Percentiles rank a stretch among this genome's conserved stretches.
Conservation (phyloP, 2,888 invertebrate species). For the Hermodice carunculata region DNA sequence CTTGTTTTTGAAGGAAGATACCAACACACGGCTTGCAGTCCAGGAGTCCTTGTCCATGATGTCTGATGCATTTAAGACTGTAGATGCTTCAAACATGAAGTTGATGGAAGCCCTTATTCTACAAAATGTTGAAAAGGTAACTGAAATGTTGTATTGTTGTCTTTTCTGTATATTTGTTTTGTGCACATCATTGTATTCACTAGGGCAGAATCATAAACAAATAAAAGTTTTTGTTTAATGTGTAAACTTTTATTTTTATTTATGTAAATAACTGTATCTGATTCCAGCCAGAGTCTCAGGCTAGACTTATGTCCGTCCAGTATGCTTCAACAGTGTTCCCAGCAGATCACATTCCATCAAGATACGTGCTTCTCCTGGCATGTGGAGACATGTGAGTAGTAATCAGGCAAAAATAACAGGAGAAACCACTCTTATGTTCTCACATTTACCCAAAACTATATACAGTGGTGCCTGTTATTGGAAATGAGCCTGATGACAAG, state of each 20-base stretch:
- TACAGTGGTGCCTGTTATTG: too few relatives aligned
- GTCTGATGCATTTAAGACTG: slow-evolving; percentile 75
- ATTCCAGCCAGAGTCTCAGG: slow-evolving; percentile 76
- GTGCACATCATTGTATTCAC: too few relatives aligned
- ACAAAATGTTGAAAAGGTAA: slow-evolving; percentile 81
- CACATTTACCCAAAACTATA: too few relatives aligned
- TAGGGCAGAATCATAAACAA: too few relatives aligned
- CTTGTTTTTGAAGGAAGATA: slow-evolving; percentile 53
- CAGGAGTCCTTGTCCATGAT: slow-evolving; percentile 80
- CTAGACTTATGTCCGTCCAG: slow-evolving; percentile 85
- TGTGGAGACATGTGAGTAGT: slow-evolving; percentile 84
- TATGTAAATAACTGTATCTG: too few relatives aligned
- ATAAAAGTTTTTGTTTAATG: too few relatives aligned
- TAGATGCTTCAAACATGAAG: slow-evolving; percentile 61
- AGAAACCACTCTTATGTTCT: too few relatives aligned
- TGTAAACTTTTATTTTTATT: too few relatives aligned
- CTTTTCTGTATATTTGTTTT: too few relatives aligned
- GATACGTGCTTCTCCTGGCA: slow-evolving; percentile 85
- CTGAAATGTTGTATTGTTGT: too few relatives aligned
- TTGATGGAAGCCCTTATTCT: slow-evolving; percentile 78
- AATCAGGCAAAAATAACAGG: too few relatives aligned
- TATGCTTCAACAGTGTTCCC: slow-evolving; percentile 88
- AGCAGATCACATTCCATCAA: slow-evolving; percentile 83
- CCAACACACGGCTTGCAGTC: slow-evolving; percentile 73
- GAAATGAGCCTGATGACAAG: too few relatives aligned